phyloP scores from a whole-genome alignment of 2,888 invertebrate genomes.

The Cerceris ruficornis region DNA sequence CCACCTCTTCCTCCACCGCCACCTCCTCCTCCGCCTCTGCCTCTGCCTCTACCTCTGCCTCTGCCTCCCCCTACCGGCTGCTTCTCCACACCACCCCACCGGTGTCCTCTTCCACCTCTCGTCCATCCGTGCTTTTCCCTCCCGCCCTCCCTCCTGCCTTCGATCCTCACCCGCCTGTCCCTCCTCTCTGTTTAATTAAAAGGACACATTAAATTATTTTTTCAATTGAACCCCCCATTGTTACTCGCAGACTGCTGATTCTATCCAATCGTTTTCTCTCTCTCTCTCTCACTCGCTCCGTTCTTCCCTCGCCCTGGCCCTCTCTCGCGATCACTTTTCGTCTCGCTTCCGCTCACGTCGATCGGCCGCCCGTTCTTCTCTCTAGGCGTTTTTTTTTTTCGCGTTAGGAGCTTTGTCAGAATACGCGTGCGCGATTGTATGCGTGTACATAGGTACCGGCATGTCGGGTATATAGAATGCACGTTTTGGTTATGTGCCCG shows the following conservation, averaged over 20 bases:
- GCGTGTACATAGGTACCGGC: constrained; percentile 35
- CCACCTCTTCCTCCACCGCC: constrained; percentile 77
- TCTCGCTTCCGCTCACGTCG: constrained; percentile 15
- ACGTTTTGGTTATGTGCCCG: not conserved
- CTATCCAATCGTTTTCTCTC: constrained; percentile 77
- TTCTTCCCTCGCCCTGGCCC: constrained; percentile 9
- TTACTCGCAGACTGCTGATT: constrained; percentile 81
- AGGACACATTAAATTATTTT: constrained; percentile 81
- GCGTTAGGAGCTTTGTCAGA: constrained; percentile 67
- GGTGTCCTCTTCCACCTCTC: constrained; percentile 69
- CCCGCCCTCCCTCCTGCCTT: constrained; percentile 45
- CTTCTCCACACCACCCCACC: constrained; percentile 31
- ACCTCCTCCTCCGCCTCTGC: constrained; percentile 67
- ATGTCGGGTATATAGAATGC: constrained; percentile 6
- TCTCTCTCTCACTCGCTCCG: constrained; percentile 64
- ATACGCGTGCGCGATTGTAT: constrained; percentile 62
- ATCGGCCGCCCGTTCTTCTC: constrained; percentile 53
- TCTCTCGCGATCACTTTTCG: constrained; percentile 2
- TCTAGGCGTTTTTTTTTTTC: constrained; percentile 59
- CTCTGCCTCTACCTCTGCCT: constrained; percentile 51
- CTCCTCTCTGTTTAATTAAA: constrained; percentile 81
- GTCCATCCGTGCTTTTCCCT: constrained; percentile 57
- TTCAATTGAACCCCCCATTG: constrained; percentile 81
- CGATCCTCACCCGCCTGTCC: constrained; percentile 74
- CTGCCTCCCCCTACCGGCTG: constrained; percentile 53